A percentile compares a stretch with the other conserved stretches of the same genome.
Conservation (phyloP, 2,888 invertebrate species). For the Lycophotia porphyrea region DNA sequence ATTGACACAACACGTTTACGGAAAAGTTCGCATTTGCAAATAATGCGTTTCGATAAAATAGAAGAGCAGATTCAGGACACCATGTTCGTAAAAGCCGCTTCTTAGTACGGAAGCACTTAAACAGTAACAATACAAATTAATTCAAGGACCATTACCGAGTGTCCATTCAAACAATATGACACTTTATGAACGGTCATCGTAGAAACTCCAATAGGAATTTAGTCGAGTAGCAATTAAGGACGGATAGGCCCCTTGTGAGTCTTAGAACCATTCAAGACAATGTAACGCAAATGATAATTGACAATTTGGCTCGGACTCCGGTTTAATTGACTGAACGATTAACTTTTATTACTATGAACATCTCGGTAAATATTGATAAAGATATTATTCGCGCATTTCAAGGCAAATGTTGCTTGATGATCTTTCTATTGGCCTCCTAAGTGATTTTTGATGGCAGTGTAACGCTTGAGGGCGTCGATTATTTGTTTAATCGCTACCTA, state of each 20-base stretch:
- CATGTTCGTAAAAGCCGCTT: not conserved
- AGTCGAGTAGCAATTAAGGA: constrained; percentile 64
- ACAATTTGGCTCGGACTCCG: constrained; percentile 71
- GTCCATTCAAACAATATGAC: constrained; percentile 51
- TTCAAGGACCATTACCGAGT: constrained; percentile 44
- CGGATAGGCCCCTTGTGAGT: constrained; percentile 60
- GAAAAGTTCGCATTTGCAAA: not conserved
- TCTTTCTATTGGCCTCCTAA: constrained; percentile 79
- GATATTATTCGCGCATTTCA: constrained; percentile 71
- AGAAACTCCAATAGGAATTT: constrained; percentile 55
- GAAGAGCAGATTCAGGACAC: constrained; percentile 1
- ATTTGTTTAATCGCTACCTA: constrained; percentile 56
- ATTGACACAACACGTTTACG: not conserved
- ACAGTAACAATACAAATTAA: constrained; percentile 45
- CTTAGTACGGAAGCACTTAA: constrained; percentile 40
- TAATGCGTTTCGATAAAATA: not conserved
- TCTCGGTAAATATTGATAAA: constrained; percentile 80
- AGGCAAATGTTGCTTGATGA: constrained; percentile 75
- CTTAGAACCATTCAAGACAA: constrained; percentile 72
- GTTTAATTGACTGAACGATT: constrained; percentile 79
- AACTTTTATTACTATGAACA: constrained; percentile 77
- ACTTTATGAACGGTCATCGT: constrained; percentile 54
- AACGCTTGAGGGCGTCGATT: constrained; percentile 66
- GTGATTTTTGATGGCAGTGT: constrained; percentile 83
- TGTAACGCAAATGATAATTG: constrained; percentile 74